Conservation (phyloP, 2,797 vertebrate species). For the Ctenochaetus hawaiiensis region DNA sequence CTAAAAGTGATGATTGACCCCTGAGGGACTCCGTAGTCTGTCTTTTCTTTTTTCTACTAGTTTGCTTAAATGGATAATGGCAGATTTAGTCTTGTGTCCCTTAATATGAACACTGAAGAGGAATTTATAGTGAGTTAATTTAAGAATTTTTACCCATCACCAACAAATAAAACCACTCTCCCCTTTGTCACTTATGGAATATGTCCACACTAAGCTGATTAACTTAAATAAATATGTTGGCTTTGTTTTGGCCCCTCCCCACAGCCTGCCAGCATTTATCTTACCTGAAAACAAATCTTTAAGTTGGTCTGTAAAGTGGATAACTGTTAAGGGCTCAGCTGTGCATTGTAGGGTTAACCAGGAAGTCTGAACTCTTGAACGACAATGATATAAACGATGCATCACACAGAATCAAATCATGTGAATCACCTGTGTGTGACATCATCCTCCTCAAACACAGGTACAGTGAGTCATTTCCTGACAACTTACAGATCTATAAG, state of each 20-base stretch:
- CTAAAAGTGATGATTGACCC: conserved; percentile 58
- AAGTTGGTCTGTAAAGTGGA: not conserved
- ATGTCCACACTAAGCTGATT: conserved; percentile 17
- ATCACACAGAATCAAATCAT: no score
- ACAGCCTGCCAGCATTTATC: no score
- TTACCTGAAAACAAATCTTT: not conserved
- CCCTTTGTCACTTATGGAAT: not conserved
- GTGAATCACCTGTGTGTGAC: no score
- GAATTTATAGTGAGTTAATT: conserved; percentile 15
- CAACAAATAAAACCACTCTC: not conserved
- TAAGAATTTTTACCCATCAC: not conserved
- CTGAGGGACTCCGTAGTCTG: conserved; percentile 35
- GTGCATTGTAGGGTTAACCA: not conserved
- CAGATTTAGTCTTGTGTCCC: conserved; percentile 45
- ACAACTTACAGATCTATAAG: not conserved
- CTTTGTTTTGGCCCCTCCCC: not conserved
- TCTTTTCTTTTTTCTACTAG: conserved; percentile 35
- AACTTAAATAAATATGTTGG: not conserved
- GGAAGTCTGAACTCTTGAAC: not conserved
- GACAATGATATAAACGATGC: not conserved
- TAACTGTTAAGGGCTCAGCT: not conserved
- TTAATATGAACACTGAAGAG: conserved; percentile 17
- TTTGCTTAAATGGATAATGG: conserved; percentile 30
- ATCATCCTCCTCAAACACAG: no score
- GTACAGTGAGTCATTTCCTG: not conserved